These are phyloP conservation scores for Nomada ferruginata DNA, from an alignment of 2,888 invertebrate genomes.

Conservation along the genomic window DNA sequence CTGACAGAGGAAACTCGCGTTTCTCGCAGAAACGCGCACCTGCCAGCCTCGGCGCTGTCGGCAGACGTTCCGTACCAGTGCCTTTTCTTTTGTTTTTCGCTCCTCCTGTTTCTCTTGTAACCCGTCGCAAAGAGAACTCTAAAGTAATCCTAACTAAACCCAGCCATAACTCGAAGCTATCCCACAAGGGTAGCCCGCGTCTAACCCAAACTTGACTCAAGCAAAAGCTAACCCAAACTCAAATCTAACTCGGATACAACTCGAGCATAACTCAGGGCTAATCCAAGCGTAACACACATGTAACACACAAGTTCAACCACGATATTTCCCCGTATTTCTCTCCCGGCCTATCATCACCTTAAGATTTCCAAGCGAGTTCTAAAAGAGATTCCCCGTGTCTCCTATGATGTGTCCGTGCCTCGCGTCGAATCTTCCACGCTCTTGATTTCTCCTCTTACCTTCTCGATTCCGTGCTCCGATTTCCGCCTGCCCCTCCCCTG, in stretches of 20 bases:
- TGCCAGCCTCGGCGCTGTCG: neutral
- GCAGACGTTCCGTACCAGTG: neutral
- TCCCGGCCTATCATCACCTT: too few species aligned
- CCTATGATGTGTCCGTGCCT: neutral
- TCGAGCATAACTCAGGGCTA: too few species aligned
- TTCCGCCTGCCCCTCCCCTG: slow-evolving; percentile 1
- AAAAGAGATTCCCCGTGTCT: neutral
- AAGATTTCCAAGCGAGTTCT: neutral
- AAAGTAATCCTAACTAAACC: neutral
- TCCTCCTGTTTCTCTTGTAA: neutral
- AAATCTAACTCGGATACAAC: too few species aligned
- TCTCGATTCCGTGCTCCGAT: neutral
- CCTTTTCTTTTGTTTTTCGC: neutral
- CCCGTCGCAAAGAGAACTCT: neutral
- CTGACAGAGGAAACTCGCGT: slow-evolving; percentile 61
- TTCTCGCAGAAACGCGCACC: slow-evolving; percentile 51
- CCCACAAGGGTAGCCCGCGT: too few species aligned
- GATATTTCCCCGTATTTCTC: too few species aligned
- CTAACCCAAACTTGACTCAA: too few species aligned
- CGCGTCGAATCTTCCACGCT: neutral
- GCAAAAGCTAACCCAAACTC: too few species aligned
- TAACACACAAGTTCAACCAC: too few species aligned
- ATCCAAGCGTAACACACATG: too few species aligned
- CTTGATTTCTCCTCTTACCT: slow-evolving; percentile 3
- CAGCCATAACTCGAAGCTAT: too few species aligned